Evolutionary conservation across 2,888 invertebrate species (phyloP).

Genomic region (Prosopocoilus inquinatus): DNA sequence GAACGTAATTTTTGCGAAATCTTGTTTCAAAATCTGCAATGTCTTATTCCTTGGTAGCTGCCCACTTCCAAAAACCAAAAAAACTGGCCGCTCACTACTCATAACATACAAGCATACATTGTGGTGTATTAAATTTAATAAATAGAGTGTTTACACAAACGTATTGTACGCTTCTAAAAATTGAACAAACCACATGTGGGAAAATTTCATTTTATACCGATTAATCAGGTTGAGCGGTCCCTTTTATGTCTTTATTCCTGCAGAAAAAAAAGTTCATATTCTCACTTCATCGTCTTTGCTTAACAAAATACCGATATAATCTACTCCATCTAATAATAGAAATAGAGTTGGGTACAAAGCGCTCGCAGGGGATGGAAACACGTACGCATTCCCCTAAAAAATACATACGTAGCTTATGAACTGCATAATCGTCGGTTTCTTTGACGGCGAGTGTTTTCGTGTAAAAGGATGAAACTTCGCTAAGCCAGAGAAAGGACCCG

Average conservation of each 20-base stretch:
- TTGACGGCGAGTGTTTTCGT: slow-evolving; percentile 44
- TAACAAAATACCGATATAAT: slow-evolving; percentile 12
- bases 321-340: slow-evolving; percentile 3
- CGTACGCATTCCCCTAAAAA: slow-evolving; percentile 12
- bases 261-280: slow-evolving; percentile 20
- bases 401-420: slow-evolving; percentile 37
- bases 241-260: slow-evolving; percentile 13
- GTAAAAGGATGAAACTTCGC: slow-evolving; percentile 47
- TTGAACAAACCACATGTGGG: slow-evolving; percentile 20
- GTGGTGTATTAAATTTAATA: too few species aligned
- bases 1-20: too few species aligned
- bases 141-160: too few species aligned
- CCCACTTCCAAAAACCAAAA: too few species aligned
- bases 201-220: slow-evolving; percentile 17
- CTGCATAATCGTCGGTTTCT: slow-evolving; percentile 42
- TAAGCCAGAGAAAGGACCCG: slow-evolving; percentile 47
- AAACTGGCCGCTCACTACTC: too few species aligned
- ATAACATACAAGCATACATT: too few species aligned
- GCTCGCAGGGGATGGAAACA: slow-evolving; percentile 5
- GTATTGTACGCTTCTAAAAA: too few species aligned
- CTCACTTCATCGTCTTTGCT: slow-evolving; percentile 13
- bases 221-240: slow-evolving; percentile 25
- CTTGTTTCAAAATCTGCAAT: too few species aligned
- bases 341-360: slow-evolving; percentile 7
- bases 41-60: too few species aligned